Conservation (phyloP, 2,113 vertebrate genomes). For the mouse (Mus musculus) region GRCm39 chr13:13603501-13604000, state of each 20-base stretch:
- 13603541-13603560: not conserved
- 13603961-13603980: not conserved
- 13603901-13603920: not conserved
- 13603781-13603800: not conserved
- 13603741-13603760: too few relatives aligned
- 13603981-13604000: not conserved
- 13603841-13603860: not conserved
- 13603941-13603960: not conserved
- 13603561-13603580: not conserved
- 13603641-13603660: not conserved
- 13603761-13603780: not conserved
- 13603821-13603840: fast-evolving
- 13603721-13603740: not conserved
- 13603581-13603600: not conserved
- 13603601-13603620: too few relatives aligned
- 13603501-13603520: not conserved
- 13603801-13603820: not conserved
- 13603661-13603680: not conserved
- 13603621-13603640: too few relatives aligned
- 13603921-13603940: not conserved
- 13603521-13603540: not conserved
- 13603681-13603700: not conserved
- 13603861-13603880: too few relatives aligned
- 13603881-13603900: too few relatives aligned
- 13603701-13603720: not conserved